These are phyloP conservation scores for Nesometra sesokonis DNA, from an alignment of 35 echinoderm and acorn worm genomes.

Conservation along the genomic window DNA sequence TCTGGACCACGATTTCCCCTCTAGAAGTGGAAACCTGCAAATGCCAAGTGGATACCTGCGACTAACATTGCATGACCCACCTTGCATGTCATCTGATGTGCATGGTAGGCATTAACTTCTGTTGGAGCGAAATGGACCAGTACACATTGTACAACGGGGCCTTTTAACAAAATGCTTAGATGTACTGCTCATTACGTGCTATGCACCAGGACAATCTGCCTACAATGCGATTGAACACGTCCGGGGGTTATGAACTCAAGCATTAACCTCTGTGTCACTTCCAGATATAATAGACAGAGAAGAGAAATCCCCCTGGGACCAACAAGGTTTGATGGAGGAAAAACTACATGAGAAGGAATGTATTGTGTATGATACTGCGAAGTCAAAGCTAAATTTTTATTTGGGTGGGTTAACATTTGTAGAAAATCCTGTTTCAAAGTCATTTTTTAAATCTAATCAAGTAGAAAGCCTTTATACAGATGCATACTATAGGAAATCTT, in stretches of 20 bases:
- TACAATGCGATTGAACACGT: conserved; percentile 28
- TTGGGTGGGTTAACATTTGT: neutral
- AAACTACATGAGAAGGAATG: neutral
- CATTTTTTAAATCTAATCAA: too few species aligned
- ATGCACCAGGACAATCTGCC: conserved; percentile 29
- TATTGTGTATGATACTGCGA: conserved; percentile 23
- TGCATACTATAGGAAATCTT: too few species aligned
- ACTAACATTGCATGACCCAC: neutral
- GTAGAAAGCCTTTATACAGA: too few species aligned
- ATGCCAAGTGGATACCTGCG: conserved; percentile 34
- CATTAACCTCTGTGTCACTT: neutral
- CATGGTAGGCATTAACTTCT: neutral
- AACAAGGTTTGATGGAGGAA: neutral
- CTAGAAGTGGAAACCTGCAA: conserved; percentile 16
- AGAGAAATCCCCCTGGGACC: neutral
- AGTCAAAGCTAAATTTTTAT: conserved; percentile 5
- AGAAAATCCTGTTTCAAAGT: neutral
- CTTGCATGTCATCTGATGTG: neutral
- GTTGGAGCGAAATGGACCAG: too few species aligned
- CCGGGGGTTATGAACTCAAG: conserved; percentile 15
- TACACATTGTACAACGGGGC: neutral
- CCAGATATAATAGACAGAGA: conserved; percentile 12
- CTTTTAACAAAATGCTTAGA: conserved; percentile 23
- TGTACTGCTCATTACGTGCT: conserved; percentile 6
- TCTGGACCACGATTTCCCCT: conserved; percentile 41